A percentile compares a stretch with the other conserved stretches of the same genome.
phyloP scores from a whole-genome alignment of 2,888 invertebrate genomes.

The Apeira syringaria region DNA sequence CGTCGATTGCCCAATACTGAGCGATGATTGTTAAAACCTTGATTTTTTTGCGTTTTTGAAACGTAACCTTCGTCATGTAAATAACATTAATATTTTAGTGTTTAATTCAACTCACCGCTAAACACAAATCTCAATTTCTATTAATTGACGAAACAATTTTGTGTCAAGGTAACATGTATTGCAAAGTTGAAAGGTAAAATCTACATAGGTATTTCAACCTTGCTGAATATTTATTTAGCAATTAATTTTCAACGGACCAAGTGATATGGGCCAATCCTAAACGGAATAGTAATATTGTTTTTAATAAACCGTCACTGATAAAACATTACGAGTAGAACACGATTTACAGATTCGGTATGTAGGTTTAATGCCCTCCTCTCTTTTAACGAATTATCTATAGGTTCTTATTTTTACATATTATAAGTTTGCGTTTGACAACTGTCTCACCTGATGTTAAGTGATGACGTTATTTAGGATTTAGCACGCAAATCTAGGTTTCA shows the following conservation, averaged over 20 bases:
- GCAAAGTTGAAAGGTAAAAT: constrained; percentile 73
- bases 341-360: too few relatives aligned
- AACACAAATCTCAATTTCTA: constrained; percentile 58
- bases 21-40: constrained; percentile 24
- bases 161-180: constrained; percentile 66
- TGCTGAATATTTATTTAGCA: constrained; percentile 61
- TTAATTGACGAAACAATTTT: constrained; percentile 67
- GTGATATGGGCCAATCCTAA: constrained; percentile 23
- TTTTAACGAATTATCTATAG: too few relatives aligned
- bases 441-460: too few relatives aligned
- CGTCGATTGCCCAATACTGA: constrained; percentile 9
- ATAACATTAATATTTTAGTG: constrained; percentile 30
- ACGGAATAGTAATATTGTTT: neutral
- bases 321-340: too few relatives aligned
- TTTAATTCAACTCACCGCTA: constrained; percentile 42
- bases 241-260: constrained; percentile 48
- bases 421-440: too few relatives aligned
- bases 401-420: too few relatives aligned
- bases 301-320: too few relatives aligned
- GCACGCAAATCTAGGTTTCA: too few relatives aligned
- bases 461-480: too few relatives aligned
- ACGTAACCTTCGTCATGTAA: constrained; percentile 29
- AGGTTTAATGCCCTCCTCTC: too few relatives aligned
- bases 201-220: constrained; percentile 65
- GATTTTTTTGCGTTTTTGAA: constrained; percentile 27